These are phyloP conservation scores for Serilophus lunatus DNA, from an alignment of 2,113 vertebrate genomes.

Conservation along the genomic window DNA sequence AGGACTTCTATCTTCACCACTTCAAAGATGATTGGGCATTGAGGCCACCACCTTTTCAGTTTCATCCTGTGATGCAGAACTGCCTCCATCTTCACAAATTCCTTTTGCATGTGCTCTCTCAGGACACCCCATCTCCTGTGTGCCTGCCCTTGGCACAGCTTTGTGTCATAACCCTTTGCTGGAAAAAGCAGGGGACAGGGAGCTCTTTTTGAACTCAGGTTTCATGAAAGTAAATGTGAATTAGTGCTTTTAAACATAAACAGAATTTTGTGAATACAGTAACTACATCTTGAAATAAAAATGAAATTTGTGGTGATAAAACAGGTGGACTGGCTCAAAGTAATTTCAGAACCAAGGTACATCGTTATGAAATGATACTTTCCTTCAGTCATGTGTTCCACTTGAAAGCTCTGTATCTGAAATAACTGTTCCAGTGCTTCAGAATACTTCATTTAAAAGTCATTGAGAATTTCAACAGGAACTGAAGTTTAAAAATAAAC, in stretches of 20 bases:
- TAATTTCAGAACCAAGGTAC: not conserved
- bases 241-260: not conserved
- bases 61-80: not conserved
- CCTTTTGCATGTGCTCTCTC: not conserved
- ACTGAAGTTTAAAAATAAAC: not conserved
- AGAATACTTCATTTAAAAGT: not conserved
- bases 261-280: not conserved
- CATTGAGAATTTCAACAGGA: not conserved
- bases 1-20: not conserved
- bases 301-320: not conserved
- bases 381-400: not conserved
- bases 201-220: not conserved
- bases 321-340: not conserved
- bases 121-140: not conserved
- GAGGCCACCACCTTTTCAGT: not conserved
- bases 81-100: not conserved
- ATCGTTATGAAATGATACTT: not conserved
- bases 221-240: not conserved
- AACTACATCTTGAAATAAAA: not conserved
- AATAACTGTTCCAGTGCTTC: not conserved
- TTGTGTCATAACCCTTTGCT: not conserved
- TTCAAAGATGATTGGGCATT: not conserved
- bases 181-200: not conserved
- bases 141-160: not conserved
- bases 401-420: not conserved